Percentiles rank a stretch among this genome's conserved stretches.
Conservation (phyloP, 2,113 vertebrate genomes). For the Narcine bancroftii region DNA sequence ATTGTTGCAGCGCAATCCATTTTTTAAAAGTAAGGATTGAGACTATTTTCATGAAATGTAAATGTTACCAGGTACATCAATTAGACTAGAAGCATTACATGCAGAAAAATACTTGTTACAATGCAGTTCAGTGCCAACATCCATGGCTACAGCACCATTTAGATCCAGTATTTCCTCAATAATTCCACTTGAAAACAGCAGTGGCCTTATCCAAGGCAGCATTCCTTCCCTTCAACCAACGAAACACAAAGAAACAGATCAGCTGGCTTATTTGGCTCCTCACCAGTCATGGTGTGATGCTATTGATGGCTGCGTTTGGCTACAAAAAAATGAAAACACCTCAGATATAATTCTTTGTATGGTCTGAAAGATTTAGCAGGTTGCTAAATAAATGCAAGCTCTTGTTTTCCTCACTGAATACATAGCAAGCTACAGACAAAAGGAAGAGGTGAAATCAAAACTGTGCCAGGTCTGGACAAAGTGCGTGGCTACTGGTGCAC, state of each 20-base stretch:
- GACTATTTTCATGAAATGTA: too few relatives aligned
- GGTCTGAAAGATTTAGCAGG: background rate
- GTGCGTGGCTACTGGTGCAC: background rate
- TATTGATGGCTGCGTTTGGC: background rate
- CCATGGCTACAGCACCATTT: background rate
- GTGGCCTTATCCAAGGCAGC: background rate
- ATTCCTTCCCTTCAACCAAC: background rate
- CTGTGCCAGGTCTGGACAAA: background rate
- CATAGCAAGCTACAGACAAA: background rate
- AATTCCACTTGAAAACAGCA: background rate
- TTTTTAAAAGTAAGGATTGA: too few relatives aligned
- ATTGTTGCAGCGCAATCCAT: background rate
- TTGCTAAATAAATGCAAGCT: background rate
- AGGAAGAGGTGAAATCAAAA: background rate
- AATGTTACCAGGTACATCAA: too few relatives aligned
- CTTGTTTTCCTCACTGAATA: background rate
- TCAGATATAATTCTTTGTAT: background rate
- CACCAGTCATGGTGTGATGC: background rate
- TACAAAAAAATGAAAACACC: background rate
- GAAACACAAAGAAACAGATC: background rate
- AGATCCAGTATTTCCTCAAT: background rate
- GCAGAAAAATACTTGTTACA: too few relatives aligned
- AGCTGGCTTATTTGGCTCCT: background rate
- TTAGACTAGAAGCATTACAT: too few relatives aligned
- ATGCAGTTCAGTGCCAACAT: too few relatives aligned